Conservation (phyloP, 2,888 invertebrate species). For the Nephrotoma flavescens region DNA sequence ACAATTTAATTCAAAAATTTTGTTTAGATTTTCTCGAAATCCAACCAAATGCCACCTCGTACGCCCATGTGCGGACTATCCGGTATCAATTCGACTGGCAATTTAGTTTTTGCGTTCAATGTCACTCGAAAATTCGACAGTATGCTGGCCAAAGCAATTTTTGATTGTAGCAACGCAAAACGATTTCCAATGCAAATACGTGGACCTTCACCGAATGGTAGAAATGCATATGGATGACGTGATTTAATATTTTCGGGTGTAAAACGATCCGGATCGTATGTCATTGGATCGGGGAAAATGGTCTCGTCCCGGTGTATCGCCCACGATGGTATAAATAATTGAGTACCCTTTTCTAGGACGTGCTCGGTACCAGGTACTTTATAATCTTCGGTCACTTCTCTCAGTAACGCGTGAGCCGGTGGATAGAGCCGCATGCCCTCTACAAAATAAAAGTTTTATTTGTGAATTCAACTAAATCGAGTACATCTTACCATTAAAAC, state of each 20-base stretch:
- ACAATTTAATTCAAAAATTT: background rate
- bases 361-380: slow-evolving; percentile 21
- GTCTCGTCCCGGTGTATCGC: slow-evolving; percentile 44
- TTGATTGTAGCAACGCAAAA: slow-evolving; percentile 12
- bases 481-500: slow-evolving; percentile 22
- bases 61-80: background rate
- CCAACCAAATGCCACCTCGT: slow-evolving; percentile 8
- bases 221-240: slow-evolving; percentile 21
- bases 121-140: slow-evolving; percentile 10
- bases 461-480: background rate
- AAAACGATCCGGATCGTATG: slow-evolving; percentile 42
- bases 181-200: slow-evolving; percentile 14
- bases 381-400: background rate
- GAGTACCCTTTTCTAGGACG: slow-evolving; percentile 37
- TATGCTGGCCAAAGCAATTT: slow-evolving; percentile 6
- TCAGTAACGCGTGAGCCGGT: background rate
- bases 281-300: slow-evolving; percentile 40
- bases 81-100: slow-evolving; percentile 7
- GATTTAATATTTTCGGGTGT: slow-evolving; percentile 34
- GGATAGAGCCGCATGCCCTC: slow-evolving; percentile 1
- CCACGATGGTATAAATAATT: slow-evolving; percentile 37
- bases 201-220: slow-evolving; percentile 15
- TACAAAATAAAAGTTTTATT: background rate
- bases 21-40: background rate
- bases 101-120: slow-evolving; percentile 14